Conservation (phyloP, 1,140 invertebrate species). For the Lamellibrachia luymesi region DNA sequence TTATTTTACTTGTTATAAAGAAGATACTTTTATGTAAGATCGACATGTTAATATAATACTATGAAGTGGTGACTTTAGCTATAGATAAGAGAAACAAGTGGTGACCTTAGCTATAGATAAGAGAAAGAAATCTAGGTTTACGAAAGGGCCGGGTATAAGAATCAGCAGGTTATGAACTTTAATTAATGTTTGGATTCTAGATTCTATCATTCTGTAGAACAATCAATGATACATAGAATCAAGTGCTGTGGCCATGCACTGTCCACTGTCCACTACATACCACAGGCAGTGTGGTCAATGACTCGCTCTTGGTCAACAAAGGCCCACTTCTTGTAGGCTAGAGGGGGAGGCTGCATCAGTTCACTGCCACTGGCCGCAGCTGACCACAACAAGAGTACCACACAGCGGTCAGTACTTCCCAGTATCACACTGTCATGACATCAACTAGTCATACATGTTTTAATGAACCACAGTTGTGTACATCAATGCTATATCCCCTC, state of each 20-base stretch:
- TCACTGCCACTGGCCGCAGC: constrained; percentile 70
- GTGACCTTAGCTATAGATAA: not conserved
- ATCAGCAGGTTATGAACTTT: not conserved
- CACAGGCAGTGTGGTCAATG: constrained; percentile 75
- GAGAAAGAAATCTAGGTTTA: not conserved
- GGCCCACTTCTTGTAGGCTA: constrained; percentile 80
- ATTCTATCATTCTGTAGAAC: not conserved
- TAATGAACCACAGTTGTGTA: too few species aligned
- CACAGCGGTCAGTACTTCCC: too few species aligned
- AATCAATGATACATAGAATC: not conserved
- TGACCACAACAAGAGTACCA: constrained; percentile 41
- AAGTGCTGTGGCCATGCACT: not conserved
- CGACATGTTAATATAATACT: not conserved
- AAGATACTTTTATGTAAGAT: not conserved
- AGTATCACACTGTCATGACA: too few species aligned
- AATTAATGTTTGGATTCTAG: not conserved
- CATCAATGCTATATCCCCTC: too few species aligned
- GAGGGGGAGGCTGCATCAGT: constrained; percentile 62
- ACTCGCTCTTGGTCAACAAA: constrained; percentile 75
- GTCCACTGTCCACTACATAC: constrained; percentile 35
- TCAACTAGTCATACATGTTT: not conserved
- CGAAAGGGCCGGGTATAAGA: not conserved
- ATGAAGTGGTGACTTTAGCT: not conserved
- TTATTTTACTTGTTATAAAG: too few species aligned
- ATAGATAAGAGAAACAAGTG: not conserved